Evolutionary conservation across 2,888 invertebrate genomes (phyloP), one percentile per base, ranked within the genome.

Genomic region (Eutolmus rufibarbis): DNA sequence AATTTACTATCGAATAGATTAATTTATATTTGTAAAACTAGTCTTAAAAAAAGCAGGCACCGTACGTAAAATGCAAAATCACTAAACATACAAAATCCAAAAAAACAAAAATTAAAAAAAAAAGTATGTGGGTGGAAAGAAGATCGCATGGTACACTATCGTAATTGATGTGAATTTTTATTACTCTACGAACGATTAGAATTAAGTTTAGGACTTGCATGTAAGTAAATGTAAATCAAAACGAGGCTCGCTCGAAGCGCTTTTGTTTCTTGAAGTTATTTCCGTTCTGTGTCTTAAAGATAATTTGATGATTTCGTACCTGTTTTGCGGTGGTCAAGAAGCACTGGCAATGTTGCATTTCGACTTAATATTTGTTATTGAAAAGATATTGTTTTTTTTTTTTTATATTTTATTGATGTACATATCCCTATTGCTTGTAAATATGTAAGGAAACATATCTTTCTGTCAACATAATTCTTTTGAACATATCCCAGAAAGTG

Each of bases 1-100:
- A 85, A 85, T 85, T 85, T 85, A 85, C 43, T 85, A 85, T 82
- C 82, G 82, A 82, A 85, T 74, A 74, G 74, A 85, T 74, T 85
- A 85, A 85, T 74, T 85, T 46, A 85, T 84, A 84, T 46, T 74
- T 74, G 46, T 85, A 74, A 66, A 66, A 85, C 43, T 85, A 85
- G 85, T 74, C 43, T 46, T 46, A 16, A 31, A 43, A 37, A 37
- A 31, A 28, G 19, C 23, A 74, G 28, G 43, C 46, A 28, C 43
- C 37, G 76, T 76, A 76, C 34, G 76, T 76, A 19, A 76, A 76
- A 76, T 76, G 76, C 76, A 76, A 37, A 76, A 31, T 14, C 5
- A 51, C 0, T 14, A 37, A n/a, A 74, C 46, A 43, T 74, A 56
- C 8, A 14, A 56, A 57, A 19, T 14, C 43, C 14, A 56, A 34